These are phyloP conservation scores for Salminus brasiliensis DNA, from an alignment of 2,113 vertebrate species.

Conservation along the genomic window DNA sequence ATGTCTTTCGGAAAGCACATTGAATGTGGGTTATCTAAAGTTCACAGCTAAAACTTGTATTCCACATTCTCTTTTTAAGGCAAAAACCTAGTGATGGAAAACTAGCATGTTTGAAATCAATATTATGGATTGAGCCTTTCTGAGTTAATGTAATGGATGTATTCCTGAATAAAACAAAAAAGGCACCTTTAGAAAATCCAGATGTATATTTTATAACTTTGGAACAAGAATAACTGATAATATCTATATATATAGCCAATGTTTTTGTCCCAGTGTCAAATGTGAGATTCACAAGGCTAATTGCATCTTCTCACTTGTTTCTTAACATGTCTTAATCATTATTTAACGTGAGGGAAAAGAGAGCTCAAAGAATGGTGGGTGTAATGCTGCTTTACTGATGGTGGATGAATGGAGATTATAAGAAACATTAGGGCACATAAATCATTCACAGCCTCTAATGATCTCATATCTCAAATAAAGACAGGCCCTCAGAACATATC, in stretches of 20 bases:
- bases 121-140: constrained; percentile 24
- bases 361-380: background rate
- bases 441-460: constrained; percentile 49
- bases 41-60: constrained; percentile 27
- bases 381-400: constrained; percentile 28
- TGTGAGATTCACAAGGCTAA: background rate
- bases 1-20: constrained; percentile 2
- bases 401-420: constrained; percentile 40
- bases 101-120: background rate
- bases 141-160: background rate
- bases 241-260: background rate
- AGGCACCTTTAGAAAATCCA: background rate
- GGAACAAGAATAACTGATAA: background rate
- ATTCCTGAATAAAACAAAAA: background rate
- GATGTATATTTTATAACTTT: constrained; percentile 8
- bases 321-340: background rate
- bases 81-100: background rate
- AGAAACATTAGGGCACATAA: constrained; percentile 37
- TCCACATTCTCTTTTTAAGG: background rate
- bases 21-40: constrained; percentile 19
- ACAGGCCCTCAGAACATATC: constrained; percentile 8
- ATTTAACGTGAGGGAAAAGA: background rate
- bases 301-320: background rate
- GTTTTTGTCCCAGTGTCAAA: background rate
- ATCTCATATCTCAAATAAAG: constrained; percentile 30